Base-by-base conservation (phyloP, 2,113 vertebrate species). In the Phylloscopus trochilus region DNA sequence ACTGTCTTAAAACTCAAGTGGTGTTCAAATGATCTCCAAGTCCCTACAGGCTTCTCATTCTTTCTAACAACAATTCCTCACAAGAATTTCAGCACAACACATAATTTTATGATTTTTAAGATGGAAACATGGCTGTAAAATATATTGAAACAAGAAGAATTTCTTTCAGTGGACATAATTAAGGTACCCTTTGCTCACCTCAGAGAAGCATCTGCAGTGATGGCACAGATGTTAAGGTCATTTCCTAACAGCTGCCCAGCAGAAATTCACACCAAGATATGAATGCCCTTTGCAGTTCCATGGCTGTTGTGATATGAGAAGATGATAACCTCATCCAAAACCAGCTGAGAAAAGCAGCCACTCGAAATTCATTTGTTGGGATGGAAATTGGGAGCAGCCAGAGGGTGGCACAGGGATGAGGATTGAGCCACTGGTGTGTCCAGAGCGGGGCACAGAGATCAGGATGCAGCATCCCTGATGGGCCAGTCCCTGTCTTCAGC, bases 381-480 rank as follows among this genome's bases (percentile, higher is more conserved):
- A 53, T 33, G 70, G 74, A 75, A 84, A 63, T 15, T 35, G 31
- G 76, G 59, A 85, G 84, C 70, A 81, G 52, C 18, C 66, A 82
- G 58, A 83, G 51, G 28, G 23, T 53, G 67, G 59, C 72, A 33
- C 3, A 2, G 76, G 70, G 47, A 74, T 24, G 72, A 93, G 52
- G 69, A 76, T 1, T 22, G 82, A 91, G 47, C 46, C 87, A 59
- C 15, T 0, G 1, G 19, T 4, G 27, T 46, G 52, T 14, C 5
- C 0, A 3, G 39, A 44, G 55, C 0, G 0, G 51, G 63, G 30
- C 33, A 46, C 3, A 30, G 82, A 20, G 27, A 47, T 18, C 7
- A 16, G 73, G 80, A 52, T 1, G 17, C 44, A 79, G 81, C 44
- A 30, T 9, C 62, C 37, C 60, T 49, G 60, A 41, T 41, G 41